Evolutionary conservation across 2,797 vertebrate species (phyloP), one percentile per base, ranked within the genome.

Genomic region (Kryptolebias ocellatus): DNA sequence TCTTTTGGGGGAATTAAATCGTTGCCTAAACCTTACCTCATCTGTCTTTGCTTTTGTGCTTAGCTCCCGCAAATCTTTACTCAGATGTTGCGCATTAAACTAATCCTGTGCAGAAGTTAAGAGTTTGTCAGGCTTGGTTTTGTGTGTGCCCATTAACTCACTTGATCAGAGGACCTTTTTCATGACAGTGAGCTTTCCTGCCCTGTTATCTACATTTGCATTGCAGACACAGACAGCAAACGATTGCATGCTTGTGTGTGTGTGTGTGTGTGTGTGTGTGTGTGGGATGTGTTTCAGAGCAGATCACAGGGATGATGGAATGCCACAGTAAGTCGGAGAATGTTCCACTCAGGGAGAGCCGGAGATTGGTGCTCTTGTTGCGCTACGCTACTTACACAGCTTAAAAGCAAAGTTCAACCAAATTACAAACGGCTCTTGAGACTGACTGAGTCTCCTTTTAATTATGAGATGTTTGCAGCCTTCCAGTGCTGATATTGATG

Each of bases 251-350:
- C 65, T 57, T 81, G 79, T 86, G 81, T 86, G 78, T 62, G 86
- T 60, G 12, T 67, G 72, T 67, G 62, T 73, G 52, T 64, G 73
- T 77, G 73, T 66, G 68, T 74, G 79, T 67, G 68, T 80, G 79
- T 86, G 81, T 84, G 78, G 58, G 85, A 73, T 70, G 80, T 83
- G 79, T 74, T 67, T 71, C 75, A 64, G 79, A 67, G 81, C 74
- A 83, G 81, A 87, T 85, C 83, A 87, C 84, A 90, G 89, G 62
- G 80, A 84, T 24, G 34, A 63, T 69, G 67, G 81, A 85, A 88
- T 89, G 71, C 83, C 80, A 69, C 79, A 78, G 57, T 84, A 79
- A 90, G 85, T 88, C 73, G 77, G 85, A 79, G 84, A 80, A 65
- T 79, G 89, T 85, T 83, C 76, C 80, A 79, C 81, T 78, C 51